phyloP scores from a whole-genome alignment of 2,797 vertebrate species.

The Amazonetta brasiliensis region DNA sequence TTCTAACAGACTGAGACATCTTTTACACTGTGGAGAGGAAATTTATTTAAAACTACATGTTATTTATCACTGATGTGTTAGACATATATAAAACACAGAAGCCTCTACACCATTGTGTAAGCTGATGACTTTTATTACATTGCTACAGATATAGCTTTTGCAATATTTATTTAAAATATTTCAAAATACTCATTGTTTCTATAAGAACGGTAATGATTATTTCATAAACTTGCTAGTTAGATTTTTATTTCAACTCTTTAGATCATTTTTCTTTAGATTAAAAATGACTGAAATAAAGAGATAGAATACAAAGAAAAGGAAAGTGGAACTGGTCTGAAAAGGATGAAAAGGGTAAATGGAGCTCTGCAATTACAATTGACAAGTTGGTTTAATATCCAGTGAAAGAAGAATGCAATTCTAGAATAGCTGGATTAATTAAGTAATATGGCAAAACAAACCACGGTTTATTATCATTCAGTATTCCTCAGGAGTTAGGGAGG shows the following conservation, averaged over 20 bases:
- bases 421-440: conserved; percentile 71
- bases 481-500: conserved; percentile 5
- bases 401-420: conserved; percentile 48
- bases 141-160: not conserved
- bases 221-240: not conserved
- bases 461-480: conserved; percentile 39
- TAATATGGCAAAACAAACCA: conserved; percentile 59
- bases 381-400: conserved; percentile 80
- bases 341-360: conserved; percentile 31
- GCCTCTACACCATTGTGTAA: not conserved
- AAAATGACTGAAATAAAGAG: conserved; percentile 41
- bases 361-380: conserved; percentile 66
- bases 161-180: not conserved
- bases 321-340: not conserved
- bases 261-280: conserved; percentile 1
- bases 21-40: not conserved
- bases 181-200: not conserved
- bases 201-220: not conserved
- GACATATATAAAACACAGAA: not conserved
- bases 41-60: not conserved
- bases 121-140: not conserved
- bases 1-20: not conserved
- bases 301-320: not conserved
- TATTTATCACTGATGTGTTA: not conserved
- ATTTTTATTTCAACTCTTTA: conserved; percentile 2